Evolutionary conservation across 2,888 invertebrate genomes (phyloP), one percentile per base, ranked within the genome.

Genomic region (Pollenia angustigena): DNA sequence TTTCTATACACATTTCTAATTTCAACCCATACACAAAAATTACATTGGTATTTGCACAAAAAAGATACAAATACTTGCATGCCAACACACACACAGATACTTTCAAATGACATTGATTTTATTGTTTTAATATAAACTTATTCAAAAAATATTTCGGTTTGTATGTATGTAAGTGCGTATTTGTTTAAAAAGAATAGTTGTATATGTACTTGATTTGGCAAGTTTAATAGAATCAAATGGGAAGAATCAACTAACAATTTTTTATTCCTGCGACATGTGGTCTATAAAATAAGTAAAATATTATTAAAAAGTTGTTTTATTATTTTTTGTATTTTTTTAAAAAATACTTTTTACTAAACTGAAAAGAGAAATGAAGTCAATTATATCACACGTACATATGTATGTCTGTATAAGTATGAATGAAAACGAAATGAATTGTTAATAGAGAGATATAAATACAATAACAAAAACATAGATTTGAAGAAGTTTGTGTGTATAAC

Each of bases 351-450:
- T 16, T 32, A 32, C 32, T 32, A 32, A 4, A 4, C 32, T 32
- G 32, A 32, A 32, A 32, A 4, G 4, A 6, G 32, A 32, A 32
- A 32, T 32, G 62, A 60, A 46, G 56, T 18, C 32, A 11, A 50
- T 66, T 74, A 48, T 66, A 23, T 42, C 48, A 6, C 23, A 1
- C 23, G 12, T 50, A 12, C 23, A 16, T 50, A 12, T 23, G 2
- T 2, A 23, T 23, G 3, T 23, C 23, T 23, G 23, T 23, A 23
- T 52, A 40, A 16, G n/a, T 78, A 78, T 78, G 78, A 71, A 72
- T 78, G 64, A 78, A 62, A 83, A 56, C 42, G 48, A 71, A 58
- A 72, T 84, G 56, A 79, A 64, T 66, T 84, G 72, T 79, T 79
- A 74, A 84, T 69, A 40, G 18, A 81, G 64, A 60, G 16, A 50